Conservation (phyloP, 2,113 vertebrate genomes). For the Scolopax mira region DNA sequence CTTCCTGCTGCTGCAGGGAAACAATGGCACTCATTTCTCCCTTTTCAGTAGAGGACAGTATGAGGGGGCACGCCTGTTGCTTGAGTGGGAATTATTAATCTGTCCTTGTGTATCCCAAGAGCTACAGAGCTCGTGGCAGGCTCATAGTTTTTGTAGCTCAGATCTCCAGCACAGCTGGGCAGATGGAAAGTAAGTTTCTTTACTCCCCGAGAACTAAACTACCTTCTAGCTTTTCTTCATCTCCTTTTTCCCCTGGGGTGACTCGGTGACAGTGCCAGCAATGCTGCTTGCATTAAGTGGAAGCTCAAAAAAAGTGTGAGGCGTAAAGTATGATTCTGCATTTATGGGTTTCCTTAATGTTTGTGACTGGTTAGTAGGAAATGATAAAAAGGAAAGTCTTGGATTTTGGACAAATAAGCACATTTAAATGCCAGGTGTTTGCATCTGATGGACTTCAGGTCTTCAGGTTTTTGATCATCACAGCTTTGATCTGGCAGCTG, state of each 20-base stretch:
- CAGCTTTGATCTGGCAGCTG: not conserved
- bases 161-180: not conserved
- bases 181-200: not conserved
- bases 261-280: not conserved
- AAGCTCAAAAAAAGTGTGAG: not conserved
- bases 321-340: not conserved
- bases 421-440: not conserved
- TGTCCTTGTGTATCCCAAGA: rapidly evolving
- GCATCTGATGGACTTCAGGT: not conserved
- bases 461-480: not conserved
- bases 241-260: not conserved
- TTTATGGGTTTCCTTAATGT: not conserved
- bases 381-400: not conserved
- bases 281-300: not conserved
- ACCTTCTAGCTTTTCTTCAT: not conserved
- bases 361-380: not conserved
- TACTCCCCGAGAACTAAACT: not conserved
- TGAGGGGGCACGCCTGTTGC: not conserved
- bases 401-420: not conserved
- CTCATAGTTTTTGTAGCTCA: not conserved
- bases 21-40: not conserved
- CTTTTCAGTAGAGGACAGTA: rapidly evolving
- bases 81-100: not conserved
- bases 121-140: not conserved
- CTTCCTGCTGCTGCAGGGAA: no score